A percentile compares a stretch with the other conserved stretches of the same genome.
Conservation (phyloP, 2,113 vertebrate genomes). For the Ariopsis seemanni region DNA sequence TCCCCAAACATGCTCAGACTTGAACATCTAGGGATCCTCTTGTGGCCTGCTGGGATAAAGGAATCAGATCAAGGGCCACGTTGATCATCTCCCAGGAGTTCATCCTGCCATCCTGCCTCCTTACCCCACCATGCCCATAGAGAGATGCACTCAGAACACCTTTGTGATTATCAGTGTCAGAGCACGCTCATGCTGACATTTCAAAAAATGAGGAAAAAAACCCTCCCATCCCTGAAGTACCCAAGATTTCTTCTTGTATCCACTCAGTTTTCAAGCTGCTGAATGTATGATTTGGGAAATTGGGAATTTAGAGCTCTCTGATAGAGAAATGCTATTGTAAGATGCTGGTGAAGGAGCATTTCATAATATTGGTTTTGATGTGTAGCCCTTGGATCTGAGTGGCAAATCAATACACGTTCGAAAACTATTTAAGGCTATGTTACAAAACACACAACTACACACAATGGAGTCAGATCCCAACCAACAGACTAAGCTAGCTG, state of each 20-base stretch:
- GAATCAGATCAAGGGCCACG: constrained; percentile 3
- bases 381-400: not conserved
- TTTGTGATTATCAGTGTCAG: constrained; percentile 27
- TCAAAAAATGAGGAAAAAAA: constrained; percentile 19
- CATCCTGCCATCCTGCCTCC: constrained; percentile 23
- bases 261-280: not conserved
- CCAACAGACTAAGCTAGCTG: not conserved
- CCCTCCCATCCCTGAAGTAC: not conserved
- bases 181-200: constrained; percentile 26
- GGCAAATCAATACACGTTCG: not conserved
- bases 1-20: not conserved
- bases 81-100: constrained; percentile 31
- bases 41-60: constrained; percentile 26
- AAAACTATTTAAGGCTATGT: not conserved
- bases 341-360: not conserved
- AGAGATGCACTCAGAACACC: constrained; percentile 18
- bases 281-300: not conserved
- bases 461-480: not conserved
- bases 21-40: constrained; percentile 37
- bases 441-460: not conserved
- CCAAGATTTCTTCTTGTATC: not conserved
- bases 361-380: not conserved
- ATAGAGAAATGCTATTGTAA: not conserved
- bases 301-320: not conserved
- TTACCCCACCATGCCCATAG: constrained; percentile 18